Percentiles rank a stretch among this genome's conserved stretches.
Evolutionary conservation across 2,888 invertebrate species (phyloP).

Genomic region (Phortica magna): DNA sequence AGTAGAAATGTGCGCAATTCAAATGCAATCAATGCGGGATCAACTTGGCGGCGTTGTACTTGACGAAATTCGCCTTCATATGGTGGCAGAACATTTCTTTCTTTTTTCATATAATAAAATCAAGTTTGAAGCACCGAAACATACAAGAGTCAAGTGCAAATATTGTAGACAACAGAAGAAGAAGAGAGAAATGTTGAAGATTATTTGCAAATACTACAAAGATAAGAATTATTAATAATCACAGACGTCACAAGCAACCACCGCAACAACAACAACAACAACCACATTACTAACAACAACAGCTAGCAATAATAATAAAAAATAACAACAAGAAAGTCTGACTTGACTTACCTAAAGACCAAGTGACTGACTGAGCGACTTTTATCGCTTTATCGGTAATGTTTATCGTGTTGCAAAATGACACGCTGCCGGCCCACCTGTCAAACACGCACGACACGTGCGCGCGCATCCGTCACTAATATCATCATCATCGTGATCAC

Average conservation of each 20-base stretch:
- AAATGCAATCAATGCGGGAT: no score
- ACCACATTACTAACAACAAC: not conserved
- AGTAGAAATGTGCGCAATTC: no score
- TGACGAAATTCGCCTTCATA: no score
- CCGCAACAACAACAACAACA: not conserved
- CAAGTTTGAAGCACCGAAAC: not conserved
- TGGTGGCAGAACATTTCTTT: no score
- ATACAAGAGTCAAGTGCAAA: conserved; percentile 33
- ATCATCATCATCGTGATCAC: no score
- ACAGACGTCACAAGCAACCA: not conserved
- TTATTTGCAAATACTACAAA: conserved; percentile 40
- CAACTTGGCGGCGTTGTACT: no score
- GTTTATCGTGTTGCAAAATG: not conserved
- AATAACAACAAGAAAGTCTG: not conserved
- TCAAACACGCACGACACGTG: not conserved
- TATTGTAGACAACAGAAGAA: not conserved
- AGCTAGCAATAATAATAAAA: not conserved
- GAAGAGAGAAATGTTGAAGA: conserved; percentile 16
- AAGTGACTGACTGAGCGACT: conserved; percentile 15
- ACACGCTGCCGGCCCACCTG: not conserved
- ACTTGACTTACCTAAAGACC: conserved; percentile 3
- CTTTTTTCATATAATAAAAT: no score
- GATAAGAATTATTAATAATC: conserved; percentile 20
- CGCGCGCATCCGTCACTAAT: not conserved
- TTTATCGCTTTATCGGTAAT: not conserved